Evolutionary conservation across 2,888 invertebrate species (phyloP).

Genomic region (Ditula angustiorana): DNA sequence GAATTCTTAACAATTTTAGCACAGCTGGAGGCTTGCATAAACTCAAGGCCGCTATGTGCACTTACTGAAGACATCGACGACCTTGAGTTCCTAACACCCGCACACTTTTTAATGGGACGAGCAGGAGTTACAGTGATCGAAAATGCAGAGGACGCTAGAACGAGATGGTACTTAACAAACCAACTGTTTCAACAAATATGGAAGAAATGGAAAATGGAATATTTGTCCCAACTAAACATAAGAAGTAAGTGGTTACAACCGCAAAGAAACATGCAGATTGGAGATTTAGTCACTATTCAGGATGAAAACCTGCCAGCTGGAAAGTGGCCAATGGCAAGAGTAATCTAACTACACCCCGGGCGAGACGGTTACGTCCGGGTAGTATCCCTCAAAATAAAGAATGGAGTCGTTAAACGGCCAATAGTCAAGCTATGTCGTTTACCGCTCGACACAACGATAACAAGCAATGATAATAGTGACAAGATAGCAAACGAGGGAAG

Average conservation of each 20-base stretch:
- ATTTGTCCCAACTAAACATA: background rate
- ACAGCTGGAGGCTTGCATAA: slow-evolving; percentile 37
- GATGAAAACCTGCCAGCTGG: background rate
- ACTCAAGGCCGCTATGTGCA: slow-evolving; percentile 28
- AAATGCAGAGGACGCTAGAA: background rate
- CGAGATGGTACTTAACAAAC: background rate
- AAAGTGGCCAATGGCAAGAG: background rate
- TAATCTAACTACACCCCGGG: background rate
- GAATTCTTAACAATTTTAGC: slow-evolving; percentile 34
- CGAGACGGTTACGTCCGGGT: background rate
- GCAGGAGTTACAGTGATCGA: background rate
- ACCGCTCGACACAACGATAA: background rate
- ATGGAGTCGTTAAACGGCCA: background rate
- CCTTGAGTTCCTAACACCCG: slow-evolving; percentile 28
- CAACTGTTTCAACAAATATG: background rate
- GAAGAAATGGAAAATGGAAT: background rate
- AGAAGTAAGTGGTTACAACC: background rate
- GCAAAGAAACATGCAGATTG: background rate
- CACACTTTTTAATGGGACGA: slow-evolving; percentile 27
- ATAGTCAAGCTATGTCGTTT: background rate
- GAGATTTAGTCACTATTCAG: background rate
- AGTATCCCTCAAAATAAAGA: background rate
- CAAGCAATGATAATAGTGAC: too few relatives aligned
- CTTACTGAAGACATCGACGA: slow-evolving; percentile 22
- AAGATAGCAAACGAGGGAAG: background rate